Evolutionary conservation across 2,113 vertebrate genomes (phyloP).

Genomic region (Pelusios castaneus): DNA sequence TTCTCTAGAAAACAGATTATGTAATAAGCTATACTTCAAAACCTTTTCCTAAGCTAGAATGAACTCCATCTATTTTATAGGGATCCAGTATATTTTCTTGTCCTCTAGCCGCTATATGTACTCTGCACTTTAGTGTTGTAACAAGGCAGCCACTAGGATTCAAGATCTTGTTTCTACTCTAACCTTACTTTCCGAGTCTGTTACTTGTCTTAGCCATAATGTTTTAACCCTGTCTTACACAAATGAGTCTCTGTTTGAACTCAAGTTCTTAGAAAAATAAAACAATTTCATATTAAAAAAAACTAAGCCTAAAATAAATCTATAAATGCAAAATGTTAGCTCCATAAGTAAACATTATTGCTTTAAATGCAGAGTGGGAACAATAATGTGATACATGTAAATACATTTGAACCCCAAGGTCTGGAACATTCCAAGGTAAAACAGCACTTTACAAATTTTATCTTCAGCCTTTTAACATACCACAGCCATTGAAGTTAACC

Average conservation of each 20-base stretch:
- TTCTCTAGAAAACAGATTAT: neutral
- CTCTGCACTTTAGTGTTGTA: neutral
- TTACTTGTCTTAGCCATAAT: neutral
- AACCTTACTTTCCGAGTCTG: neutral
- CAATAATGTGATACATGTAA: neutral
- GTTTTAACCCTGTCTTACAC: neutral
- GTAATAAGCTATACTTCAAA: neutral
- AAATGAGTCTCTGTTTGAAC: neutral
- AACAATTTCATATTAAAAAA: neutral
- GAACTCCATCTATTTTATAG: neutral
- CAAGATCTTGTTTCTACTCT: neutral
- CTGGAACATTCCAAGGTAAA: neutral
- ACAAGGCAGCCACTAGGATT: accelerated
- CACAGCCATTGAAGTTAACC: neutral
- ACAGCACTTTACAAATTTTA: neutral
- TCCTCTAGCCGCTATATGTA: accelerated
- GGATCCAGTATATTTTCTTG: neutral
- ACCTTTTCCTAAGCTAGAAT: neutral
- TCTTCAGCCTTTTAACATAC: neutral
- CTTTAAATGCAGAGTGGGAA: neutral
- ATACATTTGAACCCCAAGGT: neutral
- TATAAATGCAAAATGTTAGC: neutral
- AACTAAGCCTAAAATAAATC: neutral
- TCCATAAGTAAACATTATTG: neutral
- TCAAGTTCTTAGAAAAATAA: neutral